These are phyloP conservation scores for Saxidomus purpurata DNA, from an alignment of 1,140 invertebrate genomes.

Conservation along the genomic window DNA sequence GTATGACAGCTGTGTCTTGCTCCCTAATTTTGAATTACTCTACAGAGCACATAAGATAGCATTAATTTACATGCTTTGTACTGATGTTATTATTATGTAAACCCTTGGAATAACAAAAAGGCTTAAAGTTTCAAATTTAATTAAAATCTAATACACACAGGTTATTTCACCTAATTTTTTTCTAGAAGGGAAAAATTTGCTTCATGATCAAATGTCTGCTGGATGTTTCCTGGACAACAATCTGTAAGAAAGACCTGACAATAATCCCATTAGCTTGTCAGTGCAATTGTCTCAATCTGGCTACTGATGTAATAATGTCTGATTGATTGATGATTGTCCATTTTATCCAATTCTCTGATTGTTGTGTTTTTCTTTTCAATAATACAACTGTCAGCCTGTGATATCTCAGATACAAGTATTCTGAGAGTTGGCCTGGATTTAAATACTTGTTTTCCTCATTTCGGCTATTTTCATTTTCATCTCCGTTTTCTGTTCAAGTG, in stretches of 20 bases:
- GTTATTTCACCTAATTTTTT: too few species aligned
- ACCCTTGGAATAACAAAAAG: too few species aligned
- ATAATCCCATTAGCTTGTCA: constrained; percentile 16
- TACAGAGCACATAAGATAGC: too few species aligned
- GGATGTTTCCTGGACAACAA: neutral
- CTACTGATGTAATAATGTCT: neutral
- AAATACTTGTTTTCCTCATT: too few species aligned
- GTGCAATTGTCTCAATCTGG: neutral
- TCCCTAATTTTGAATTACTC: too few species aligned
- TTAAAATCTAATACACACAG: too few species aligned
- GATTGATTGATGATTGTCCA: constrained; percentile 23
- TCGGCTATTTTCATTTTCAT: too few species aligned
- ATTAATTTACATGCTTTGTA: too few species aligned
- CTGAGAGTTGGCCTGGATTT: neutral
- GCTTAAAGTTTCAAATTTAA: too few species aligned
- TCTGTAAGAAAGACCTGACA: neutral
- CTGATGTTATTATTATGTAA: too few species aligned
- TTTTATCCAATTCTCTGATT: neutral
- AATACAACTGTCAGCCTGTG: neutral
- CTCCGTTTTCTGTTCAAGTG: too few species aligned
- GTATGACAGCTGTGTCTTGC: too few species aligned
- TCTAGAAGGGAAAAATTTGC: neutral
- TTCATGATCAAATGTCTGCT: neutral
- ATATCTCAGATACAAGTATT: neutral
- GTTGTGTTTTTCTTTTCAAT: neutral